These are phyloP conservation scores for Ginglymostoma cirratum DNA, from an alignment of 2,113 vertebrate genomes.

Conservation along the genomic window DNA sequence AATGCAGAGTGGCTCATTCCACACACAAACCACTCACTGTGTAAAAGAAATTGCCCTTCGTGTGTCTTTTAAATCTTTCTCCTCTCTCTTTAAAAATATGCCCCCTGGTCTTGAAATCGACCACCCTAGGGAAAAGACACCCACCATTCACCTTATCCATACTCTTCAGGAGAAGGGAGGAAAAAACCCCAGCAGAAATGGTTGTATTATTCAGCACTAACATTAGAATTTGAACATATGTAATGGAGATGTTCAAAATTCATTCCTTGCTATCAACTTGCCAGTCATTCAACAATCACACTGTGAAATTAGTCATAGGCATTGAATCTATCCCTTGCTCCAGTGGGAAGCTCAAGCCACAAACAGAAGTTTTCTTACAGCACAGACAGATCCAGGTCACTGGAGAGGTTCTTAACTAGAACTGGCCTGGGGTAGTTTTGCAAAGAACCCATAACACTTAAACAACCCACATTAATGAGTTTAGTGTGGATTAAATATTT, in stretches of 20 bases:
- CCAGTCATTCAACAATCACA: neutral
- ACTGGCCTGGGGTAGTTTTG: constrained; percentile 15
- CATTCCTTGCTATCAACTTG: neutral
- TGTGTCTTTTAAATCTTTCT: too few relatives aligned
- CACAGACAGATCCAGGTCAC: neutral
- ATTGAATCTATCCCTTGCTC: neutral
- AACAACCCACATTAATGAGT: constrained; percentile 15
- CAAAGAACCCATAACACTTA: constrained; percentile 9
- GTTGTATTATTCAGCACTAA: neutral
- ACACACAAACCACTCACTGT: too few relatives aligned
- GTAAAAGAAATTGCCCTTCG: too few relatives aligned
- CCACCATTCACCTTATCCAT: neutral
- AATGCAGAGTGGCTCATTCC: too few relatives aligned
- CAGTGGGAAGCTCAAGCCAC: neutral
- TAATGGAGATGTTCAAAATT: neutral
- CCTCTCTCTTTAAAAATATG: too few relatives aligned
- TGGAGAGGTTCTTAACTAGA: constrained; percentile 11
- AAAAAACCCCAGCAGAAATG: neutral
- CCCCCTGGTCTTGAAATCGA: too few relatives aligned
- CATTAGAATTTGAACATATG: constrained; percentile 7
- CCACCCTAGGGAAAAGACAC: too few relatives aligned
- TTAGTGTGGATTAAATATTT: neutral
- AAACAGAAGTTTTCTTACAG: constrained; percentile 10
- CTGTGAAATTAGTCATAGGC: too few relatives aligned
- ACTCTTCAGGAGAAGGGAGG: neutral